Conservation (phyloP, 2,888 invertebrate genomes). For the Heliconius cydno region DNA sequence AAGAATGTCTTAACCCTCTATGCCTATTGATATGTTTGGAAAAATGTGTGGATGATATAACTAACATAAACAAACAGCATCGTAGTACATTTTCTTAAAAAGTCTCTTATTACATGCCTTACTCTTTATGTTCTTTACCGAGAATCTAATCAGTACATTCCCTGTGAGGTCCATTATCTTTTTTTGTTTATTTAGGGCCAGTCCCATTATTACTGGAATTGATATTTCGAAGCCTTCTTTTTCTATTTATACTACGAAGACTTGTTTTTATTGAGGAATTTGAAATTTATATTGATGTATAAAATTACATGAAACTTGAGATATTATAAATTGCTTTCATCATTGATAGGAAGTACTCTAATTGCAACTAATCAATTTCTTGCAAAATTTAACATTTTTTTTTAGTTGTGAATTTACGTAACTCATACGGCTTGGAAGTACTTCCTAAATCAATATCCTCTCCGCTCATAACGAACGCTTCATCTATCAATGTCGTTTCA, state of each 20-base stretch:
- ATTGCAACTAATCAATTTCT: slow-evolving; percentile 3
- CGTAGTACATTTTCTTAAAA: background rate
- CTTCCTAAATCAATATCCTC: slow-evolving; percentile 35
- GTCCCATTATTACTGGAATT: slow-evolving; percentile 42
- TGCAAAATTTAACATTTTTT: background rate
- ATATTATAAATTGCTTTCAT: slow-evolving; percentile 10
- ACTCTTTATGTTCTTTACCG: slow-evolving; percentile 39
- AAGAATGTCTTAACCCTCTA: too few species aligned
- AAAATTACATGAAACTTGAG: background rate
- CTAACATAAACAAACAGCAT: background rate
- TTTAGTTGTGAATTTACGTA: slow-evolving; percentile 33
- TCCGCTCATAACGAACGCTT: slow-evolving; percentile 26
- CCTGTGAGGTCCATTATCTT: slow-evolving; percentile 39
- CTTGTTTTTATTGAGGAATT: slow-evolving; percentile 20
- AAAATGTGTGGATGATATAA: too few species aligned
- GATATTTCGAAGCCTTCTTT: slow-evolving; percentile 34
- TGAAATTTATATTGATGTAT: background rate
- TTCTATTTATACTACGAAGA: slow-evolving; percentile 35
- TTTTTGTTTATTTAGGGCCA: slow-evolving; percentile 43
- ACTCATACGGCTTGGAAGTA: slow-evolving; percentile 25
- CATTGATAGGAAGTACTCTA: background rate
- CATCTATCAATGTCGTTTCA: slow-evolving; percentile 35
- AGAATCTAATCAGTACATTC: slow-evolving; percentile 35
- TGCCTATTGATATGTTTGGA: too few species aligned
- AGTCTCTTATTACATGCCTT: slow-evolving; percentile 21